Base-by-base conservation (phyloP, 2,113 vertebrate species). In the Damaliscus lunatus region DNA sequence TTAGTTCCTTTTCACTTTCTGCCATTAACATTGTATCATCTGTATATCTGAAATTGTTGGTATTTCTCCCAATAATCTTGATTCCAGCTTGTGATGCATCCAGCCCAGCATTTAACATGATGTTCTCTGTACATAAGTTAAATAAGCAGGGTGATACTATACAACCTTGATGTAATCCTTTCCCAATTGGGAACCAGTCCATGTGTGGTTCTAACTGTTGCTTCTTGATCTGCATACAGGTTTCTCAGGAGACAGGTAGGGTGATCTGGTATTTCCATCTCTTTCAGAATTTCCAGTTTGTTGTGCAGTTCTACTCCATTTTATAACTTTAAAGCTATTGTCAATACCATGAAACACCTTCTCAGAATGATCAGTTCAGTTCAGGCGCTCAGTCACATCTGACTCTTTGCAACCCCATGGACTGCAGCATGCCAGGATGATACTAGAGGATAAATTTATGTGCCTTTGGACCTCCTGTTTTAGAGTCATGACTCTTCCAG, bases 341-440 rank as follows among this genome's bases (percentile, higher is more conserved):
- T 64, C 59, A 88, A 3, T 33, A n/a, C 27, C 21, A n/a, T 53
- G 46, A 46, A 62, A 25, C 5, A 14, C 15, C 1, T 86, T 77
- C 71, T 77, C 71, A 77, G 23, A 77, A 77, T 13, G n/a, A 74
- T 74, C n/a, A 74, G 5, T 74, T 74, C 67, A 74, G 67, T 74
- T 74, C 67, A 74, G 36, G n/a, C 1, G 0, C 36, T 74, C 67
- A 74, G 67, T 74, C 67, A 74, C 0, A 0, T 74, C 67, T 3
- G 3, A 74, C n/a, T 40, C 5, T 71, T 23, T 12, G 10, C 67
- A 40, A 40, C 67, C 67, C 36, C 3, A 1, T 40, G 67, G 36
- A 74, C 19, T 74, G 67, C n/a, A 25, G 11, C 67, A 13, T 3
- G 36, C 36, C 29, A 48, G 29, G 91, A 87, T 77, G 62, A 59